phyloP scores from a whole-genome alignment of 1,140 invertebrate species.

The Atta colombica region DNA sequence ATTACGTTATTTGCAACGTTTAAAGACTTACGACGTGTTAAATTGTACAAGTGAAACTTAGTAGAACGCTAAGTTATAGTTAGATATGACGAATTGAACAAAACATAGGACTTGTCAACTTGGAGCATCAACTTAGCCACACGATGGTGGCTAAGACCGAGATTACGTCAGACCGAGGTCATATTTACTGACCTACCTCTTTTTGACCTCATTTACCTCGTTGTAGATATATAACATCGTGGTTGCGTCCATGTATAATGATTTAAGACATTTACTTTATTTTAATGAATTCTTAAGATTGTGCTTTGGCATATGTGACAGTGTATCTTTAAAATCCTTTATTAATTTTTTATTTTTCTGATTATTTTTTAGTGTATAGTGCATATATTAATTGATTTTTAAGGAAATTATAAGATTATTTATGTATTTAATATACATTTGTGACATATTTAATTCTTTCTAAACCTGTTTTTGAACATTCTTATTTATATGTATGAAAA shows the following conservation, averaged over 20 bases:
- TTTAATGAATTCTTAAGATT: background rate
- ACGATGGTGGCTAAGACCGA: background rate
- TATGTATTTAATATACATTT: background rate
- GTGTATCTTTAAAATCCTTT: background rate
- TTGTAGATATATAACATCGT: constrained; percentile 23
- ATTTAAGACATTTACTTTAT: constrained; percentile 16
- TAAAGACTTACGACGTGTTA: background rate
- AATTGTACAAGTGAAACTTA: constrained; percentile 1
- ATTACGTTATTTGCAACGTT: background rate
- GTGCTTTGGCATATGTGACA: background rate
- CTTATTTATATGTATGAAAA: no score
- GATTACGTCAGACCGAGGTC: constrained; percentile 46
- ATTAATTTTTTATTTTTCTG: background rate
- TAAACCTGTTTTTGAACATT: background rate
- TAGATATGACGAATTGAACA: background rate
- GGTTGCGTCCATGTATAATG: background rate
- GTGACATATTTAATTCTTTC: background rate
- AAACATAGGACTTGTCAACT: background rate
- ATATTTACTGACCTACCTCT: constrained; percentile 50
- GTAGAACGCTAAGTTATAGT: background rate
- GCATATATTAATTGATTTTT: background rate
- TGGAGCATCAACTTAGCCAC: background rate
- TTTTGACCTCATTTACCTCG: constrained; percentile 45
- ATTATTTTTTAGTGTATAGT: background rate
- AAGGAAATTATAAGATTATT: background rate